Percentiles rank a stretch among this genome's conserved stretches.
phyloP scores from a whole-genome alignment of 2,888 invertebrate genomes.

The Lasioglossum pauxillum region DNA sequence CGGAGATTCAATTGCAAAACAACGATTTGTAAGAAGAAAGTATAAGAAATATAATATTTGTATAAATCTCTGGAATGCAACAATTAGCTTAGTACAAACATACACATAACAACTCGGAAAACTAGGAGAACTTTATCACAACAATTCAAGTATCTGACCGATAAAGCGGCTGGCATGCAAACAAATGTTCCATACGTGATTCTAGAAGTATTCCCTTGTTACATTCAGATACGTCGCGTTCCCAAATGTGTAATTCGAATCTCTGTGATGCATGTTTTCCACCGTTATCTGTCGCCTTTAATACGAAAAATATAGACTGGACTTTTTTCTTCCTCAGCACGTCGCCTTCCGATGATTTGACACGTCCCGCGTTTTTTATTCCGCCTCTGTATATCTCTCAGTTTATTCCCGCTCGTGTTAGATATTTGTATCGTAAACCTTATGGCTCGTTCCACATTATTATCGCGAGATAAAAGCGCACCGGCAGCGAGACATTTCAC shows the following conservation, averaged over 20 bases:
- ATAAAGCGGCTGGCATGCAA: neutral
- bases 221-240: neutral
- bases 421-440: neutral
- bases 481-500: neutral
- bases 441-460: neutral
- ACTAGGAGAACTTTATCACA: neutral
- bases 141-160: neutral
- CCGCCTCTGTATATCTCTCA: neutral
- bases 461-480: neutral
- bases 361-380: neutral
- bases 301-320: neutral
- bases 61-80: neutral
- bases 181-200: conserved; percentile 4
- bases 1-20: too few species aligned
- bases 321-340: neutral
- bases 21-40: too few species aligned
- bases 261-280: neutral
- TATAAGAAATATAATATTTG: neutral
- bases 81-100: neutral
- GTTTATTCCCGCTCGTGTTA: neutral
- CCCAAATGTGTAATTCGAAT: neutral
- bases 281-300: neutral
- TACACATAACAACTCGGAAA: neutral
- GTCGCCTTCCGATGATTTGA: neutral
- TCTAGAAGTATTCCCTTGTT: neutral